phyloP scores from a whole-genome alignment of 2,113 vertebrate genomes.

The Tetrao urogallus region DNA sequence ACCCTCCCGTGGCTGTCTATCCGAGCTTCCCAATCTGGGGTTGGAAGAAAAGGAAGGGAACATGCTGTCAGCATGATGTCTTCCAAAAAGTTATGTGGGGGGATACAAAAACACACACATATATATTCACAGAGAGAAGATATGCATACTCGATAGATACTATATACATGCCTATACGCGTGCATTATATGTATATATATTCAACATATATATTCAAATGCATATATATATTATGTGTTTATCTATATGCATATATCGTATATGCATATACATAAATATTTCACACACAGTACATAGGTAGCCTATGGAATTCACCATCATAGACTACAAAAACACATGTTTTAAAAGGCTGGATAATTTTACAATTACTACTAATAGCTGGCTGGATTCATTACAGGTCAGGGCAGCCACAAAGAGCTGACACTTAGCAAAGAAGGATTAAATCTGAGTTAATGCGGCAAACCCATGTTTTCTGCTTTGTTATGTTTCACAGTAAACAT shows the following conservation, averaged over 20 bases:
- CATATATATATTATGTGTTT: background rate
- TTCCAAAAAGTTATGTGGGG: background rate
- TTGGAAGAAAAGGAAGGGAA: slow-evolving; percentile 58
- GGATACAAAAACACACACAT: background rate
- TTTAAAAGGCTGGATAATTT: slow-evolving; percentile 11
- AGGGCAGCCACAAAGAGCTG: background rate
- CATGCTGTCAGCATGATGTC: slow-evolving; percentile 33
- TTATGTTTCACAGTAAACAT: background rate
- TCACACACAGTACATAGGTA: background rate
- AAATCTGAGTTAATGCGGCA: background rate
- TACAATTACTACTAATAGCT: background rate
- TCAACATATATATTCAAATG: background rate
- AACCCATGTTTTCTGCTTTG: background rate
- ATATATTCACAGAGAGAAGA: background rate
- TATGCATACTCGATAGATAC: background rate
- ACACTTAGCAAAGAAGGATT: background rate
- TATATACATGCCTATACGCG: background rate
- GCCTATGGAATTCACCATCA: background rate
- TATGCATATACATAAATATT: slow-evolving; percentile 1
- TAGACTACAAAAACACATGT: background rate
- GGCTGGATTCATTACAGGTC: background rate
- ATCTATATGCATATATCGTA: background rate
- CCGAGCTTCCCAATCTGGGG: slow-evolving; percentile 96
- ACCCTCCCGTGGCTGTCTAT: slow-evolving; percentile 97
- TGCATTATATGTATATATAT: background rate